These are phyloP conservation scores for Scleropages formosus DNA, from an alignment of 2,797 vertebrate genomes.

Conservation along the genomic window DNA sequence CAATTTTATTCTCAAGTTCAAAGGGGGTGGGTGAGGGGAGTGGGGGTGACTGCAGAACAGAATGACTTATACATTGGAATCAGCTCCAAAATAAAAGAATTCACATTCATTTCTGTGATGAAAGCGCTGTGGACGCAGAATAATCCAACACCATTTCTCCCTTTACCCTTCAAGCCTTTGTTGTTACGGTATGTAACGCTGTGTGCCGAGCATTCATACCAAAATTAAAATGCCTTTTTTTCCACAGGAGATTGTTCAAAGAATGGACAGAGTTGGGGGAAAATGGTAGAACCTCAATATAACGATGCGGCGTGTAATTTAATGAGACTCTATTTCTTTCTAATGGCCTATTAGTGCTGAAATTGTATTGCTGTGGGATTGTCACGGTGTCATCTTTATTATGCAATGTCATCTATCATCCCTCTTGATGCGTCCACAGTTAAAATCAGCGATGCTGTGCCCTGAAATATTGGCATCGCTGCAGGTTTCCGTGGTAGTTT, in stretches of 20 bases:
- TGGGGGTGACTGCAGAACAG: constrained; percentile 33
- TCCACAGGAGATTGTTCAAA: constrained; percentile 23
- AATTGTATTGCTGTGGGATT: constrained; percentile 63
- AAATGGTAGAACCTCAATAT: constrained; percentile 15
- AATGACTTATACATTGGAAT: constrained; percentile 53
- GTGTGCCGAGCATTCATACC: constrained; percentile 5
- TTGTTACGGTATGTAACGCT: constrained; percentile 57
- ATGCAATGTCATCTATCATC: constrained; percentile 40
- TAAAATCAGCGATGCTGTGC: constrained; percentile 32
- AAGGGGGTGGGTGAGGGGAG: constrained; percentile 45
- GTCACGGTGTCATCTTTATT: constrained; percentile 69
- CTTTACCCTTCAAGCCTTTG: constrained; percentile 59
- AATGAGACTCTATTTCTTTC: constrained; percentile 49
- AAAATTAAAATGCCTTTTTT: neutral
- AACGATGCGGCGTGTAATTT: constrained; percentile 21
- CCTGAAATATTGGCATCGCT: neutral
- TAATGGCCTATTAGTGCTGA: constrained; percentile 70
- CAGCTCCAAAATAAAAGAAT: constrained; percentile 57
- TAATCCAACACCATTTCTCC: constrained; percentile 54
- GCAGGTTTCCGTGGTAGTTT: neutral
- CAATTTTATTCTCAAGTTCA: constrained; percentile 64
- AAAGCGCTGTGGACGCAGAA: constrained; percentile 60
- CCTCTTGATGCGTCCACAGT: constrained; percentile 29
- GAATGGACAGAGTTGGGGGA: constrained; percentile 4
- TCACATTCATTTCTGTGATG: constrained; percentile 64